These are phyloP conservation scores for Pseudolaguvia tuberculata DNA, from an alignment of 2,113 vertebrate species.

Conservation along the genomic window DNA sequence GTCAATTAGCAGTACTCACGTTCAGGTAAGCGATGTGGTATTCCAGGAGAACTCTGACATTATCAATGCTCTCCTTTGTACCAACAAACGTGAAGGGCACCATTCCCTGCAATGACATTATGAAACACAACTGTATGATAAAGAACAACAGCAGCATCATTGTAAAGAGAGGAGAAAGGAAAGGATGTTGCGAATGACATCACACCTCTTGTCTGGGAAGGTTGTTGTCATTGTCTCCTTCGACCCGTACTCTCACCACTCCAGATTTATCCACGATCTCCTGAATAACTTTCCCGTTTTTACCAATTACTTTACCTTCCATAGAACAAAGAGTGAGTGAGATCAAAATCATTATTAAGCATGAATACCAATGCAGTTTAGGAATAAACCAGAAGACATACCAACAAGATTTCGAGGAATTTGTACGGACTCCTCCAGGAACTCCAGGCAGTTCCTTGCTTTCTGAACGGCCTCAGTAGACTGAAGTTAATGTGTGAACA, in stretches of 20 bases:
- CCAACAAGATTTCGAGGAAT: constrained; percentile 84
- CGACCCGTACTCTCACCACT: constrained; percentile 83
- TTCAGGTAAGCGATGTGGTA: constrained; percentile 97
- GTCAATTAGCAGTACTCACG: constrained; percentile 66
- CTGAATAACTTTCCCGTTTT: constrained; percentile 88
- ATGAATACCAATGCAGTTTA: not conserved
- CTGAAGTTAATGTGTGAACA: constrained; percentile 55
- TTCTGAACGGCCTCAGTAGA: constrained; percentile 80
- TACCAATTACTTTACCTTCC: constrained; percentile 86
- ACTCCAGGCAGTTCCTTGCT: constrained; percentile 80
- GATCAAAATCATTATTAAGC: not conserved
- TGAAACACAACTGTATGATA: constrained; percentile 10
- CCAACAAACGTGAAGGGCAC: constrained; percentile 97
- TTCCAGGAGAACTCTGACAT: constrained; percentile 92
- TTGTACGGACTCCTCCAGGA: constrained; percentile 84
- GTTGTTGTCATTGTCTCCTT: constrained; percentile 86
- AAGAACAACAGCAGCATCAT: not conserved
- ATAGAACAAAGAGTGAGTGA: not conserved
- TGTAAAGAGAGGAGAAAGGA: not conserved
- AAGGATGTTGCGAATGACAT: not conserved
- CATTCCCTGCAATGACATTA: constrained; percentile 81
- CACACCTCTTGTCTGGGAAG: constrained; percentile 82
- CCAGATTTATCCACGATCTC: constrained; percentile 91
- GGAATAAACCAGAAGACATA: constrained; percentile 54
- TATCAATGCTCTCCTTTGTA: constrained; percentile 94